Conservation (phyloP, 2,888 invertebrate species). For the Lasioglossum zephyrum region DNA sequence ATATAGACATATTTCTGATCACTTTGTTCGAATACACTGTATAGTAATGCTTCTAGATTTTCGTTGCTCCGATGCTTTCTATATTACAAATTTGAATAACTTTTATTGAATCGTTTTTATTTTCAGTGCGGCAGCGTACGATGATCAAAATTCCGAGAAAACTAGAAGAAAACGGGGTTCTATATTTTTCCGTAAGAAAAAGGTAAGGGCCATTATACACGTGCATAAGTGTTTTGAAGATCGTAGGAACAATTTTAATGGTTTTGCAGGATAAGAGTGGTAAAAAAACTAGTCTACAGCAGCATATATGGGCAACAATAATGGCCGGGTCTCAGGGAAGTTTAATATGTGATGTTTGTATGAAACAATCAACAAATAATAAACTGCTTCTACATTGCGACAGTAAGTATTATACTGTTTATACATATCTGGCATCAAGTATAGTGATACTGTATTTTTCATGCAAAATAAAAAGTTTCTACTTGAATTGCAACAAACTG, state of each 20-base stretch:
- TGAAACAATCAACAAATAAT: conserved; percentile 91
- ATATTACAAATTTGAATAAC: background rate
- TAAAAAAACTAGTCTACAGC: conserved; percentile 85
- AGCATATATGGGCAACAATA: conserved; percentile 89
- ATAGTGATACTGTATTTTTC: background rate
- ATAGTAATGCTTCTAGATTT: conserved; percentile 49
- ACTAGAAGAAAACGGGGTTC: conserved; percentile 93
- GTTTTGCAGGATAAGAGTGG: conserved; percentile 89
- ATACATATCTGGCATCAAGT: background rate
- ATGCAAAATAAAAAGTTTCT: too few species aligned
- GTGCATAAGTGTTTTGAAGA: background rate
- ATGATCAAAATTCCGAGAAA: conserved; percentile 93
- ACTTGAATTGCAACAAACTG: too few species aligned
- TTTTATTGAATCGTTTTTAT: background rate
- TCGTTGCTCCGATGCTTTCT: conserved; percentile 25
- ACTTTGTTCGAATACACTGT: conserved; percentile 34
- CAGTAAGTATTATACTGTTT: conserved; percentile 86
- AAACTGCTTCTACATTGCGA: conserved; percentile 94
- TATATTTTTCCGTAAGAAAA: conserved; percentile 96
- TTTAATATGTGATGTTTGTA: conserved; percentile 91
- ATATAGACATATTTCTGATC: conserved; percentile 24
- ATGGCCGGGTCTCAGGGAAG: conserved; percentile 88
- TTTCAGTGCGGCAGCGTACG: conserved; percentile 81
- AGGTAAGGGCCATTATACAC: conserved; percentile 85
- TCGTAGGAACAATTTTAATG: conserved; percentile 10